A percentile compares a stretch with the other conserved stretches of the same genome.
Evolutionary conservation across 2,113 vertebrate species (phyloP).

Genomic region (Oncorhynchus gorbuscha): DNA sequence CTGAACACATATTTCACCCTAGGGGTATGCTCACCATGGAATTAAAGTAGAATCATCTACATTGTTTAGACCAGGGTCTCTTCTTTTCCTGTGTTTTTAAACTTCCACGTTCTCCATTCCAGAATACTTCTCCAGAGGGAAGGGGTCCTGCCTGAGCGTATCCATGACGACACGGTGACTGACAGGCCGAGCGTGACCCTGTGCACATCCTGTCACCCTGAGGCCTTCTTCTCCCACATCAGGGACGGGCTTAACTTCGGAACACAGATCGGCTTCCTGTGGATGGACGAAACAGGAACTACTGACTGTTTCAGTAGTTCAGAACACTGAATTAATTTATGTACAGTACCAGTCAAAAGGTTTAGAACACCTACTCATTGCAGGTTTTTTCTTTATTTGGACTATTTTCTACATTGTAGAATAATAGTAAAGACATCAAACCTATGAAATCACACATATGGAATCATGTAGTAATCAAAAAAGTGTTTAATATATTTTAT

Average conservation of each 20-base stretch:
- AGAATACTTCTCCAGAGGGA: conserved; percentile 86
- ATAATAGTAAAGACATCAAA: no score
- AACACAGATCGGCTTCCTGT: conserved; percentile 90
- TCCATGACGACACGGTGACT: conserved; percentile 77
- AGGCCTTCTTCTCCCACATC: conserved; percentile 86
- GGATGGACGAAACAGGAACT: conserved; percentile 71
- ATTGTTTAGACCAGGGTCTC: not conserved
- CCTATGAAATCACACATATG: no score
- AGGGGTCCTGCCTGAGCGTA: conserved; percentile 82
- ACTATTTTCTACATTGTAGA: no score
- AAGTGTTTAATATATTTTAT: no score
- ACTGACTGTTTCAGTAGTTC: no score
- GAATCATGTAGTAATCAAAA: no score
- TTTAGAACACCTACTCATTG: no score
- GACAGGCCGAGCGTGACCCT: conserved; percentile 73
- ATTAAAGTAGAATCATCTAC: not conserved
- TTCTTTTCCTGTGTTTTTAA: not conserved
- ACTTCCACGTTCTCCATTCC: conserved; percentile 5
- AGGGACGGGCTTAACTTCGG: conserved; percentile 89
- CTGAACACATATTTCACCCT: not conserved
- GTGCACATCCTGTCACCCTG: conserved; percentile 86
- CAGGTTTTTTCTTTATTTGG: no score
- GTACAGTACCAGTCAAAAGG: no score
- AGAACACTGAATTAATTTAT: not conserved
- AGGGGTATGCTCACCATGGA: not conserved